Evolutionary conservation across 2,888 invertebrate species (phyloP).

Genomic region (Chirona hameri): DNA sequence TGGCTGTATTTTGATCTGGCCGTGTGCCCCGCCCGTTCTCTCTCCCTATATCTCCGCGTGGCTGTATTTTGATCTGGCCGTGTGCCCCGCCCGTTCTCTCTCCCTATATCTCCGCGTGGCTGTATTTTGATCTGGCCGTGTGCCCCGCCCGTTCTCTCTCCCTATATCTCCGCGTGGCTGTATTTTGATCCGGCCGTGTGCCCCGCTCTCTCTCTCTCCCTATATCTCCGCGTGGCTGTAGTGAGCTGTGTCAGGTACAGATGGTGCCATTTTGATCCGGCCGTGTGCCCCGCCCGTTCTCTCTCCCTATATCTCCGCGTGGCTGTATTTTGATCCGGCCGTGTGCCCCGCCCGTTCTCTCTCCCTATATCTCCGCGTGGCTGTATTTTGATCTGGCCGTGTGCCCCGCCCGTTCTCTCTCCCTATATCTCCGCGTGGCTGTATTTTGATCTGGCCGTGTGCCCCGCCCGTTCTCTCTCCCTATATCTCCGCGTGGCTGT

Average conservation of each 20-base stretch:
- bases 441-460: slow-evolving; percentile 32
- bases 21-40: too few species aligned
- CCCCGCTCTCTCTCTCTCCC: too few species aligned
- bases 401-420: too few species aligned
- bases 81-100: too few species aligned
- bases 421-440: neutral
- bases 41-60: too few species aligned
- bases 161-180: neutral
- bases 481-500: slow-evolving; percentile 14
- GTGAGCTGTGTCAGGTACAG: slow-evolving; percentile 51
- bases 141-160: too few species aligned
- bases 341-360: too few species aligned
- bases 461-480: too few species aligned
- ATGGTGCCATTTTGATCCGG: slow-evolving; percentile 42
- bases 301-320: too few species aligned
- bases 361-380: too few species aligned
- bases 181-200: slow-evolving; percentile 31
- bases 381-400: slow-evolving; percentile 34
- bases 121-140: slow-evolving; percentile 34
- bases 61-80: slow-evolving; percentile 34
- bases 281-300: too few species aligned
- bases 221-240: slow-evolving; percentile 33
- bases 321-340: slow-evolving; percentile 34
- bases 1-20: slow-evolving; percentile 34
- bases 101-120: too few species aligned